Base-by-base conservation (phyloP, 92 coral and sea anemone species). In the Epizoanthus ramosus region DNA sequence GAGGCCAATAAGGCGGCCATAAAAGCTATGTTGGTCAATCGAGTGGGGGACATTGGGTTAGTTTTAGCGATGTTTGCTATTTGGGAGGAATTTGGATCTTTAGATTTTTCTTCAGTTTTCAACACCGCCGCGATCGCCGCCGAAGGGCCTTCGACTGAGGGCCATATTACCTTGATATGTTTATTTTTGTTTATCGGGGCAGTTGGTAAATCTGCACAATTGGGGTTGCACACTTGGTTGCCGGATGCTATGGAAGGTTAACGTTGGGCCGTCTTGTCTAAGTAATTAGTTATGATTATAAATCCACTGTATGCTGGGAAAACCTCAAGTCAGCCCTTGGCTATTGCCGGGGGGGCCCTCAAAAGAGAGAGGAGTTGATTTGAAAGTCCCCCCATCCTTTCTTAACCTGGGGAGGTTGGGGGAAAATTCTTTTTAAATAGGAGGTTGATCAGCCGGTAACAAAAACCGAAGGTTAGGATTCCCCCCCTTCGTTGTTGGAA, bases 231-330 rank as follows among this genome's bases (percentile, higher is more conserved):
- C 74, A 90, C 93, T 88, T 92, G 97, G 90, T 90, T 92, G 88
- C 97, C 97, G 88, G 93, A 92, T 85, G 93, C 97, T 75, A 92
- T 92, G 97, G 97, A 92, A 75, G 97, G 97, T 91, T 84, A 88
- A 79, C 80, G 93, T 92, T 92, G 95, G 95, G 95, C 95, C 95
- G 89, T 92, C 90, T 92, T 89, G 86, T 86, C 88, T 86, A 92
- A 92, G 92, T 86, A 92, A 92, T 92, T 92, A 89, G 92, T 87
- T 87, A 90, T 72, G 92, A 89, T 80, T 88, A 84, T 91, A 88
- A 84, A 91, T 85, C 80, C 94, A 91, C 94, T 91, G 81, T 91
- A 91, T 91, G 94, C 94, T 88, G 94, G 92, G 86, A 90, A 88
- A 88, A 72, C 93, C 89, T 87, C 53, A 81, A 87, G 47, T 65